Conservation (phyloP, 37 sponge, comb jelly and placozoan species). For the Diacarnus erythraeanus region DNA sequence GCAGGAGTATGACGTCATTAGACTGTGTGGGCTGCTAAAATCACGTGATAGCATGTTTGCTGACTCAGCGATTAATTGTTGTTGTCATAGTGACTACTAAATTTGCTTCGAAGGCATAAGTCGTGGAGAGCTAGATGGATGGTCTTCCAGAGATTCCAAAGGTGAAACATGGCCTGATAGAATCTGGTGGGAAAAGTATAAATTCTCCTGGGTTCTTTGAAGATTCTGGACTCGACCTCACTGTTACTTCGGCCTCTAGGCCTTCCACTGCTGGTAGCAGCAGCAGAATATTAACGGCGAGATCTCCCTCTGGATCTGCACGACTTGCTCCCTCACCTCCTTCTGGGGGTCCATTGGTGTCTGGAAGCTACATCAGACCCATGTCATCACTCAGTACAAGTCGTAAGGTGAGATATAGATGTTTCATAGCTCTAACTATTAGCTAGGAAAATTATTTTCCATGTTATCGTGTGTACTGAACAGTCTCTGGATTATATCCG, state of each 20-base stretch:
- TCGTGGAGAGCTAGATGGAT: not conserved
- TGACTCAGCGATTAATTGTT: not conserved
- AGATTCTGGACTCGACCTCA: slow-evolving; percentile 28
- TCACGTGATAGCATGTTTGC: not conserved
- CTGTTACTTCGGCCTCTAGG: not conserved
- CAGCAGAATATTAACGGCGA: too few relatives aligned
- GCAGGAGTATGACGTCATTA: too few relatives aligned
- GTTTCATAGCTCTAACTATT: not conserved
- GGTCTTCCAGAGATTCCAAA: not conserved
- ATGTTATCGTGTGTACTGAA: not conserved
- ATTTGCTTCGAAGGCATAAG: not conserved
- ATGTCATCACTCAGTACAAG: not conserved
- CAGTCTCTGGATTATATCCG: slow-evolving; percentile 46
- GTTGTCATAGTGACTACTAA: not conserved
- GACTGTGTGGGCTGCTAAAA: too few relatives aligned
- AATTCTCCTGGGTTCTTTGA: not conserved
- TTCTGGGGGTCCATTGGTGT: slow-evolving; percentile 1
- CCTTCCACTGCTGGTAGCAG: not conserved
- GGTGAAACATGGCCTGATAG: slow-evolving; percentile 4
- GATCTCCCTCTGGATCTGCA: not conserved
- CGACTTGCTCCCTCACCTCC: slow-evolving; percentile 13
- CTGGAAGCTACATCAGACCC: slow-evolving; percentile 1
- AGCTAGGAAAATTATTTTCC: not conserved
- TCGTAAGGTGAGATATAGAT: not conserved
- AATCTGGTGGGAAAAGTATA: not conserved